Evolutionary conservation across 2,888 invertebrate genomes (phyloP), one percentile per base, ranked within the genome.

Genomic region (Chelonus formosanus): DNA sequence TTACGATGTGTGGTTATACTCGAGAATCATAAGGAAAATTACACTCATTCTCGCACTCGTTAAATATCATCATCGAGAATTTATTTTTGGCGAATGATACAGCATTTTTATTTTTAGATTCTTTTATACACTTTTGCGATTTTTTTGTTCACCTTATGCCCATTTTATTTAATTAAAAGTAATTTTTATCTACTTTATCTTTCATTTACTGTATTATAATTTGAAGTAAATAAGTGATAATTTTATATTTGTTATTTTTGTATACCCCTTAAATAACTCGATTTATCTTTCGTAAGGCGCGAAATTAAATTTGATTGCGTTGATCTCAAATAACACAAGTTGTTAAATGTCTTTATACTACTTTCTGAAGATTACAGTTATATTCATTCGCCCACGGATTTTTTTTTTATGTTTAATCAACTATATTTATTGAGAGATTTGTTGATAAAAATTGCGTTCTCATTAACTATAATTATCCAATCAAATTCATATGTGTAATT

Each of bases 31-130:
- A 52, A 32, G 7, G 35, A 63, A 56, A 40, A 36, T 48, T 54
- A 61, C 45, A 63, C 40, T 56, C 40, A 40, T 63, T 63, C 48
- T 63, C 55, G 45, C 54, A 62, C 61, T 62, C 34, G 44, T 32
- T 61, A 53, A 53, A 34, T 53, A 53, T 4, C 67, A 45, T 57
- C 44, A 47, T 36, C 43, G 53, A 58, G 57, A 20, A 20, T 44
- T 60, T 70, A 72, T 70, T 73, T 75, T 72, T 65, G 67, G 64
- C 65, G 67, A 10, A 63, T 65, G 60, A 63, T 34, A 55, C 56
- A n/a, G 44, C 20, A 50, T 43, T 67, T 52, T 58, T 57, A 32
- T 58, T 43, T 54, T 58, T 20, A 20, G 6, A 8, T 40, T 32
- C 50, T 34, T 48, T 60, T 45, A 47, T 32, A 31, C 45, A 32